Evolutionary conservation across 2,113 vertebrate genomes (phyloP).

Genomic region (Callipepla californica): DNA sequence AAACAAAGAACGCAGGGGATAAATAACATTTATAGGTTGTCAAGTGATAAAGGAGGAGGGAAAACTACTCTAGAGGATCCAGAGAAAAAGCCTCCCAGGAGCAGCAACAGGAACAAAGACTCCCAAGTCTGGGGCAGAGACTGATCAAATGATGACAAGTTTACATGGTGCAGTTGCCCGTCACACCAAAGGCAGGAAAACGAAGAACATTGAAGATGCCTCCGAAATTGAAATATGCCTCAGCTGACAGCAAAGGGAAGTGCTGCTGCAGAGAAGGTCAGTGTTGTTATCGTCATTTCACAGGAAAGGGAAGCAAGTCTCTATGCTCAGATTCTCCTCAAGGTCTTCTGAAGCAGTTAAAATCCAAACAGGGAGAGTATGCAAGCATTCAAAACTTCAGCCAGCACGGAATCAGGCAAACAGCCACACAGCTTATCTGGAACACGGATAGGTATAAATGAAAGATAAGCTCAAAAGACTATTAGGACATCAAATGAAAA

Average conservation of each 20-base stretch:
- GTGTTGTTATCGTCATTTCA: not conserved
- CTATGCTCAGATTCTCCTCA: slow-evolving; percentile 46
- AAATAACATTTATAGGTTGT: not conserved
- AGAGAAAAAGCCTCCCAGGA: not conserved
- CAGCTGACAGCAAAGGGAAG: slow-evolving; percentile 48
- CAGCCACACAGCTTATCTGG: not conserved
- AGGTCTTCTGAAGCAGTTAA: not conserved
- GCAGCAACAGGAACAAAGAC: not conserved
- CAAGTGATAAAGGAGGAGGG: not conserved
- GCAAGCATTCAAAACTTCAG: not conserved
- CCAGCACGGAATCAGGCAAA: not conserved
- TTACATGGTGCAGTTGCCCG: not conserved
- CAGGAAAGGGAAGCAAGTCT: slow-evolving; percentile 57
- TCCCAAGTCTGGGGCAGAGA: not conserved
- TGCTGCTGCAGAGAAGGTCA: slow-evolving; percentile 33
- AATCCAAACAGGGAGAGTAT: slow-evolving; percentile 7
- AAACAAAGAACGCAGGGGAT: not conserved
- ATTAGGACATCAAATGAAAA: not conserved
- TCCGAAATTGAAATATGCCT: slow-evolving; percentile 31
- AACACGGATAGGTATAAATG: not conserved
- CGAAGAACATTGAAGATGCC: not conserved
- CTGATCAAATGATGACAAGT: not conserved
- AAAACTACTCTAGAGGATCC: not conserved
- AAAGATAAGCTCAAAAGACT: not conserved
- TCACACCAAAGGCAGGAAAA: not conserved